Evolutionary conservation across 2,888 invertebrate species (phyloP), one percentile per base, ranked within the genome.

Genomic region (Acronicta leporina): DNA sequence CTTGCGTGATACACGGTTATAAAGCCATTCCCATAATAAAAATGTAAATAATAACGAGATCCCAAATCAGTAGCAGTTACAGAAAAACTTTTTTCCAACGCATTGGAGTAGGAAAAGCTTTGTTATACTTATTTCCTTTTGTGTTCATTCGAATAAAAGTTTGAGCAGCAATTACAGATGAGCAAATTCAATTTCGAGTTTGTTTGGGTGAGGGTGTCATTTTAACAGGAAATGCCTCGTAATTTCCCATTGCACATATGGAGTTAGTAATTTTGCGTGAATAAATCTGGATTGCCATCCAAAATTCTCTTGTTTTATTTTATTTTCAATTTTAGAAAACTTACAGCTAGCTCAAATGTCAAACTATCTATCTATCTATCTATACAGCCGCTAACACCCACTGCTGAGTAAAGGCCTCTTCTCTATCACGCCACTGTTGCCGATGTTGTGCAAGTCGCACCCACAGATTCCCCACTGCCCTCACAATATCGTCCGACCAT

Each of bases 1-100:
- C 15, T 75, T 13, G 75, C 75, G 69, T 75, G 75, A 33, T 25
- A 48, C 52, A 43, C 44, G 44, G 48, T 66, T 48, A 56, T 75
- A 49, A 63, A 66, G 51, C 55, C 62, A 62, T 62, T 41, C 30
- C 67, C 35, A 15, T 59, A 50, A 69, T 52, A 38, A 53, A 66
- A 72, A 75, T 55, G 61, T 63, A 50, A 72, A 57, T 75, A 59
- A 41, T 33, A 57, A 61, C 33, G 13, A 45, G 10, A 57, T 63
- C 63, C 41, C 58, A 64, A 63, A 54, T 71, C 42, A 14, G 14
- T 48, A 27, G 20, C 46, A 50, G 20, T 45, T 47, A 45, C 16
- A 56, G 56, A 43, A 43, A 42, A 61, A 47, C 15, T 48, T 73
- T 63, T 61, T 53, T 48, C 13, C 8, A 20, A 41, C 27, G n/a